Conservation (phyloP, 2,113 vertebrate species). For the Pica pica region DNA sequence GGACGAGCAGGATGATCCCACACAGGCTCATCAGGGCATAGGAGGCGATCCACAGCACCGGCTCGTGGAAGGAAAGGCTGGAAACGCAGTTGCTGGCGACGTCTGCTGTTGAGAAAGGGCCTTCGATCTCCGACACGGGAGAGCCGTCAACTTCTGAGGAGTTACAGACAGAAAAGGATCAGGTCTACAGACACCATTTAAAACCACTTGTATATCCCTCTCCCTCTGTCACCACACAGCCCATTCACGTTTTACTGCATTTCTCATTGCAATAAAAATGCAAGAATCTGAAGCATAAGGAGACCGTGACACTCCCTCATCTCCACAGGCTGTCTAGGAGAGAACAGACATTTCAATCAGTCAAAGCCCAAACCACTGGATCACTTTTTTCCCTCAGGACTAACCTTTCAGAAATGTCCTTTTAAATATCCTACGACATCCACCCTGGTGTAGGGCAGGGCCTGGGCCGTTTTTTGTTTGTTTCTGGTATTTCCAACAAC, state of each 20-base stretch:
- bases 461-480: neutral
- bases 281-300: neutral
- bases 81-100: conserved; percentile 82
- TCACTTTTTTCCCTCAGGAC: neutral
- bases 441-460: neutral
- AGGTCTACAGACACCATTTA: neutral
- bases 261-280: neutral
- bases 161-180: neutral
- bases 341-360: neutral
- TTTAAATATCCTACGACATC: neutral
- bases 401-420: neutral
- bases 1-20: conserved; percentile 78
- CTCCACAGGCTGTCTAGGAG: neutral
- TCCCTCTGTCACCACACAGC: neutral
- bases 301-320: neutral
- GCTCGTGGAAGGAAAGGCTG: conserved; percentile 68
- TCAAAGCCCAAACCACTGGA: neutral
- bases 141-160: conserved; percentile 74
- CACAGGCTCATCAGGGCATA: conserved; percentile 89
- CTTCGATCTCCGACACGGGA: conserved; percentile 84
- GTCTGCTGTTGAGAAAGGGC: conserved; percentile 85
- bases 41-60: conserved; percentile 87
- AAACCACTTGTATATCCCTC: neutral
- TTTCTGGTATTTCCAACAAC: neutral
- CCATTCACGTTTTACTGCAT: neutral